Conservation (phyloP, 2,888 invertebrate species). For the Euphydryas editha region DNA sequence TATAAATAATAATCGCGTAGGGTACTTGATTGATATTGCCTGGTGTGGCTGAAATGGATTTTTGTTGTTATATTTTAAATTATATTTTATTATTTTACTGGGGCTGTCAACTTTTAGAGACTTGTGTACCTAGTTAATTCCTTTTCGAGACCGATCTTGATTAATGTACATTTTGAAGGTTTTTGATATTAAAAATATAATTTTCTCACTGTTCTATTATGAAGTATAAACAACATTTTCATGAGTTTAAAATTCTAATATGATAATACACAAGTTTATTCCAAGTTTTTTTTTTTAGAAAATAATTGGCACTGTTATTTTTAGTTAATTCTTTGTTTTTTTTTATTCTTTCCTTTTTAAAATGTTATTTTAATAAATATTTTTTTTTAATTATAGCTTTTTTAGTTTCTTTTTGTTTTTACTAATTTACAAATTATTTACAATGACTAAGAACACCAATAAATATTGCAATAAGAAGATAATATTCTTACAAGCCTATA, state of each 20-base stretch:
- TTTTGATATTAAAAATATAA: constrained; percentile 37
- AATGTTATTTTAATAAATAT: constrained; percentile 77
- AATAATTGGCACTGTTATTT: constrained; percentile 80
- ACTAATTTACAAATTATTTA: constrained; percentile 20
- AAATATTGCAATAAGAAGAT: constrained; percentile 23
- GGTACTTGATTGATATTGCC: constrained; percentile 51
- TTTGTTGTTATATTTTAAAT: constrained; percentile 80
- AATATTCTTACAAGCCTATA: constrained; percentile 32
- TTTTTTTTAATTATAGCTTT: constrained; percentile 72
- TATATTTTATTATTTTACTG: constrained; percentile 75
- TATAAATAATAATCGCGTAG: constrained; percentile 53
- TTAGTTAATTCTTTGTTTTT: constrained; percentile 73
- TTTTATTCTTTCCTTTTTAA: constrained; percentile 60
- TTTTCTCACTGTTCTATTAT: constrained; percentile 36
- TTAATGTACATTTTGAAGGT: constrained; percentile 55
- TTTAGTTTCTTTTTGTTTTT: constrained; percentile 42
- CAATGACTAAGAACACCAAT: constrained; percentile 21
- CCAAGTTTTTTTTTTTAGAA: constrained; percentile 60
- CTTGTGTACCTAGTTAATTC: constrained; percentile 64
- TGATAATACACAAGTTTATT: constrained; percentile 42
- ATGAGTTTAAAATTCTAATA: constrained; percentile 30
- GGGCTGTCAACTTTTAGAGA: constrained; percentile 67
- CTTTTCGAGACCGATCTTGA: constrained; percentile 61
- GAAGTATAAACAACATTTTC: constrained; percentile 39
- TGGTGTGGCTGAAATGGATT: constrained; percentile 61